Conservation (phyloP, 92 coral and sea anemone genomes). For the Porites lobata region DNA sequence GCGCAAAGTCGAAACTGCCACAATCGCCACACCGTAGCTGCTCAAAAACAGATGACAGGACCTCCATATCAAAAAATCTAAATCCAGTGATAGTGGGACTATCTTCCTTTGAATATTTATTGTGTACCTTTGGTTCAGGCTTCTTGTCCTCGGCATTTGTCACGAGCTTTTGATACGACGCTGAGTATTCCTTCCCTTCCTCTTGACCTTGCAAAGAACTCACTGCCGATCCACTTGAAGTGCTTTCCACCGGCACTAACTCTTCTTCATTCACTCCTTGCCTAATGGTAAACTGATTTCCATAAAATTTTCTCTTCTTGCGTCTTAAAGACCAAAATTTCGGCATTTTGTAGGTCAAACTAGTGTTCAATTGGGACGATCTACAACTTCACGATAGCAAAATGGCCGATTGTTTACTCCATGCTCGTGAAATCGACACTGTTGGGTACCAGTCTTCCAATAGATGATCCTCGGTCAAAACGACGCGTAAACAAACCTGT, state of each 20-base stretch:
- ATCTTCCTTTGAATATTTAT: background rate
- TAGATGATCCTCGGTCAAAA: no score
- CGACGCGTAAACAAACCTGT: no score
- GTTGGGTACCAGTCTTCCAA: no score
- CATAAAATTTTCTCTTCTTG: background rate
- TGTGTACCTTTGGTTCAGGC: background rate
- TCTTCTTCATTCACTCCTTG: no score
- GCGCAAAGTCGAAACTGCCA: conserved; percentile 48
- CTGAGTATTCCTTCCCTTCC: background rate
- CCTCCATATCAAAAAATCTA: conserved; percentile 45
- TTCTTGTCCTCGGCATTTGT: background rate
- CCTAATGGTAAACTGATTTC: no score
- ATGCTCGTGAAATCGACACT: no score
- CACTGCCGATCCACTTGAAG: no score
- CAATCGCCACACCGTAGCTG: conserved; percentile 47
- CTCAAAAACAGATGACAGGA: conserved; percentile 44
- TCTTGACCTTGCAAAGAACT: background rate
- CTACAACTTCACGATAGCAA: no score
- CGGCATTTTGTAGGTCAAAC: background rate
- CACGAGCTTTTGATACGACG: background rate
- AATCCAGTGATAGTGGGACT: background rate
- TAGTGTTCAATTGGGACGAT: no score
- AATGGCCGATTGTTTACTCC: no score
- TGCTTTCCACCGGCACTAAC: no score
- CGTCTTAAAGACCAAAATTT: background rate